These are phyloP conservation scores for Colius striatus DNA, from an alignment of 2,113 vertebrate genomes.

Conservation along the genomic window DNA sequence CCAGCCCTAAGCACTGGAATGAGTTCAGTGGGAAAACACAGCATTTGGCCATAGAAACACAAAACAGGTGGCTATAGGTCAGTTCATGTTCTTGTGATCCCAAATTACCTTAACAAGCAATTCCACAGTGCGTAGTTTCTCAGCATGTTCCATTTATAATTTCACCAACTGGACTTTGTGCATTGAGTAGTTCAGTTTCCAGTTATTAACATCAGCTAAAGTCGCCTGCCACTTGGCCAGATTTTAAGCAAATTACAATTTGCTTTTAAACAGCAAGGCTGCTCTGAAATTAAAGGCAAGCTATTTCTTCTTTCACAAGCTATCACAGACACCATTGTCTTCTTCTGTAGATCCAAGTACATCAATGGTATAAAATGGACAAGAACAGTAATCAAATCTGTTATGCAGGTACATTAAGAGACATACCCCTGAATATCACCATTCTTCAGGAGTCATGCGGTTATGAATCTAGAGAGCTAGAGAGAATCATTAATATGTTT, in stretches of 20 bases:
- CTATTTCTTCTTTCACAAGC: neutral
- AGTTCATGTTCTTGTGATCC: neutral
- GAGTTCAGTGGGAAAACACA: neutral
- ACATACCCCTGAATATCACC: neutral
- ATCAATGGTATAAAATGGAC: neutral
- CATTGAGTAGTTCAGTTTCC: constrained; percentile 2
- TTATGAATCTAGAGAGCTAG: neutral
- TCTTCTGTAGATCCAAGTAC: neutral
- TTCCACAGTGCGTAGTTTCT: constrained; percentile 11
- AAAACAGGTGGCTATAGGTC: constrained; percentile 40
- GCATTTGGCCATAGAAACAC: neutral
- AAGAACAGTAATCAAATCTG: neutral
- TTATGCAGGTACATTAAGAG: neutral
- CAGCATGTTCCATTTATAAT: constrained; percentile 4
- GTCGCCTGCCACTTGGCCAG: neutral
- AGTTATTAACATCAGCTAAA: constrained; percentile 8
- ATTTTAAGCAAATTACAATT: neutral
- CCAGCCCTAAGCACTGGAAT: neutral
- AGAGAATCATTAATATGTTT: neutral
- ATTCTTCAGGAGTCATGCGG: neutral
- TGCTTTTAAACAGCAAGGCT: neutral
- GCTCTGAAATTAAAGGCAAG: neutral
- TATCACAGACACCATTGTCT: neutral
- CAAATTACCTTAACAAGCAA: constrained; percentile 26
- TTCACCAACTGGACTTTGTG: constrained; percentile 12